Evolutionary conservation across 2,113 vertebrate genomes (phyloP), one percentile per base, ranked within the genome.

Genomic region (Chiloscyllium plagiosum): DNA sequence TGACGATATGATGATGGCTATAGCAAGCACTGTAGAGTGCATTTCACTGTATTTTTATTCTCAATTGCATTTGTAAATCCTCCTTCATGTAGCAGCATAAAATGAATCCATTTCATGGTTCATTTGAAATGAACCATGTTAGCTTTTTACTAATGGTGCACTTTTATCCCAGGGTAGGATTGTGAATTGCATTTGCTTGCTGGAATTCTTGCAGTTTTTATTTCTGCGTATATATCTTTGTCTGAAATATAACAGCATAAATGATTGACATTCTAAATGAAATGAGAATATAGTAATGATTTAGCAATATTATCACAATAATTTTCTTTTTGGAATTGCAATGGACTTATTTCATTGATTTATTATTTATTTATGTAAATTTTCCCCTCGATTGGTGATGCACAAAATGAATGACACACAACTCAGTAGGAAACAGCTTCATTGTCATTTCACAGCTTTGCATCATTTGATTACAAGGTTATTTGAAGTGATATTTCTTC

Each of bases 321-420:
- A n/a, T 92, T 92, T 90, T 92, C 26, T n/a, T 92, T 56, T 92
- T 61, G 56, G 52, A 92, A 92, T n/a, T n/a, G 29, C n/a, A 92
- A 92, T 92, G 61, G 87, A 92, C 87, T 89, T 89, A 92, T 92
- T 65, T 92, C 56, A 92, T 92, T 61, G 56, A 70, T 94, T 94
- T 70, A 72, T 94, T 94, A 70, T 70, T 50, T 70, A 70, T 70
- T 70, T 69, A 70, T 94, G 93, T 70, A 94, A 94, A 70, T 70
- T 47, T 70, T 94, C 93, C 37, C 52, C 37, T 70, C 61, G 4
- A 70, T 47, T 94, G 68, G 70, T 26, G 22, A 37, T 92, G 52
- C 12, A 94, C 42, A 15, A 70, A 70, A 24, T 47, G 37, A 94
- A 42, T 94, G 68, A 70, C 68, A 70, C 65, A 69, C 20, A 70